A percentile compares a stretch with the other conserved stretches of the same genome.
These are phyloP conservation scores for Leucophenga montana DNA, from an alignment of 2,888 invertebrate genomes.

Conservation along the genomic window DNA sequence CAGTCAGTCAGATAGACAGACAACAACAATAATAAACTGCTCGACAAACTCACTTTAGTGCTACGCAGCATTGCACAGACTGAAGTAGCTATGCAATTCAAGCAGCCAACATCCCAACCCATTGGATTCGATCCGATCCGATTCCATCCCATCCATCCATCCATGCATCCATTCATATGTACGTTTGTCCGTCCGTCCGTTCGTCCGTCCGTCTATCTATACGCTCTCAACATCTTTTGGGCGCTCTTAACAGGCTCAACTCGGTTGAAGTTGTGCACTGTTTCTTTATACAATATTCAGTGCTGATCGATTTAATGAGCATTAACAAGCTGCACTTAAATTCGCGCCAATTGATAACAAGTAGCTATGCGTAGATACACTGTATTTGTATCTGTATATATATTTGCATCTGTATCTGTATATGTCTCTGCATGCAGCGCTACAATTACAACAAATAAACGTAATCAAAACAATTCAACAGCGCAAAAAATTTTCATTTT, in stretches of 20 bases:
- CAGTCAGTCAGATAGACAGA: background rate
- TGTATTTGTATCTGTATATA: background rate
- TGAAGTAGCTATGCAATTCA: background rate
- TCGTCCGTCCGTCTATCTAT: too few species aligned
- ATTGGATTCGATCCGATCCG: background rate
- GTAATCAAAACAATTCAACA: constrained; percentile 50
- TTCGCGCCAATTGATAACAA: constrained; percentile 39
- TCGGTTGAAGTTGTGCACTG: constrained; percentile 9
- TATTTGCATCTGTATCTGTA: background rate
- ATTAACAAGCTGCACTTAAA: constrained; percentile 68
- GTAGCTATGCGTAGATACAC: background rate
- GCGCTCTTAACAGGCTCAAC: constrained; percentile 15
- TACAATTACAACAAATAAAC: constrained; percentile 55
- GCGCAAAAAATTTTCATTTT: too few species aligned
- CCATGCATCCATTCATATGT: background rate
- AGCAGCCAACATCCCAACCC: background rate
- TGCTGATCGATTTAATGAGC: constrained; percentile 59
- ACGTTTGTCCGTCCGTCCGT: too few species aligned
- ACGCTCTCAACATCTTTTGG: constrained; percentile 9
- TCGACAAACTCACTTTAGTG: background rate
- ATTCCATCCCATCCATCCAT: too few species aligned
- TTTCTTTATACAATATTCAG: constrained; percentile 39
- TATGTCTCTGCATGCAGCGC: background rate
- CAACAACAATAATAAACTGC: background rate
- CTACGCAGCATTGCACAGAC: constrained; percentile 12